Percentiles rank a stretch among this genome's conserved stretches.
phyloP scores from a whole-genome alignment of 2,888 invertebrate genomes.

The Gari tellinella region DNA sequence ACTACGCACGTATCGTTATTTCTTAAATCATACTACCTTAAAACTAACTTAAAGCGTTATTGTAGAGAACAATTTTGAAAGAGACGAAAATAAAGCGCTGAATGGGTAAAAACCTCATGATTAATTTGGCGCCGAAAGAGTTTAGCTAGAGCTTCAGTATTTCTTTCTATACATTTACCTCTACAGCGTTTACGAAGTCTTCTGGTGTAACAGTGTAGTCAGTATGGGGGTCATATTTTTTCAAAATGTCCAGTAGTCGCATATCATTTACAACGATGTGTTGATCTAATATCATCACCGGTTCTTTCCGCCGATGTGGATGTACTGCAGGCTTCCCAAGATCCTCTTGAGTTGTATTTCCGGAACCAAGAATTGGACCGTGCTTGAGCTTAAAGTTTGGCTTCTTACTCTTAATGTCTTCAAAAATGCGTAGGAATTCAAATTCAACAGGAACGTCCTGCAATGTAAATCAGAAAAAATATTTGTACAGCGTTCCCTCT shows the following conservation, averaged over 20 bases:
- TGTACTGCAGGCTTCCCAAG: conserved; percentile 80
- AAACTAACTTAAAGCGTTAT: no score
- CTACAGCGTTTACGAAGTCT: conserved; percentile 77
- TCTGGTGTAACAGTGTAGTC: conserved; percentile 74
- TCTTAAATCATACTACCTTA: no score
- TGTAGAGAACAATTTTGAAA: no score
- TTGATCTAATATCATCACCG: conserved; percentile 77
- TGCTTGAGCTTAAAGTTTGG: conserved; percentile 75
- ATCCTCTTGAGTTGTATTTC: conserved; percentile 82
- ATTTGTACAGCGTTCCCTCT: no score
- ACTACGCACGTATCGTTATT: no score
- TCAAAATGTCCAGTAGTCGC: conserved; percentile 78
- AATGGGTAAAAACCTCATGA: no score
- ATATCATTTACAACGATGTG: conserved; percentile 82
- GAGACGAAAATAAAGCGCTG: no score
- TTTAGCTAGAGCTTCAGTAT: no score
- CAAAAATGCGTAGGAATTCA: conserved; percentile 80
- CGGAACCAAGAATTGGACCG: conserved; percentile 80
- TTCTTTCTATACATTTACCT: no score
- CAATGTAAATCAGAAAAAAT: no score
- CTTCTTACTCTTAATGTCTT: conserved; percentile 78
- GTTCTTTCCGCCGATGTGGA: conserved; percentile 72
- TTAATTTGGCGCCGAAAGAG: no score
- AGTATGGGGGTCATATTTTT: conserved; percentile 75
- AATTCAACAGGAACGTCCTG: conserved; percentile 83